phyloP scores from a whole-genome alignment of 2,797 vertebrate genomes.

The Chromobotia macracanthus region DNA sequence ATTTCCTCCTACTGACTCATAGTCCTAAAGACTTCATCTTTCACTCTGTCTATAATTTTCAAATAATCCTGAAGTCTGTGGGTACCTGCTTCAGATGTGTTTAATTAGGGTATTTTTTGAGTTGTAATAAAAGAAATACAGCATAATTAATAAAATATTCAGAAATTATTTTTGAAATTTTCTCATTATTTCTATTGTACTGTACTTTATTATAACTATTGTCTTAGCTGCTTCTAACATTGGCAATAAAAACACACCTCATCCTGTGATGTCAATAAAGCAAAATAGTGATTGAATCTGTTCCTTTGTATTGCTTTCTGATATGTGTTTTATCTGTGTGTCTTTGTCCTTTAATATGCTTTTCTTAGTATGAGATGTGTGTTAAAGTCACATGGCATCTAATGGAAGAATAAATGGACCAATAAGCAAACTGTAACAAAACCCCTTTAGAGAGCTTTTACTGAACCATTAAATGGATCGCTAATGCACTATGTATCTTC shows the following conservation, averaged over 20 bases:
- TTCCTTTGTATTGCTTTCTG: not conserved
- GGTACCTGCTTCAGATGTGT: no score
- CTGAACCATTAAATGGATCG: conserved; percentile 49
- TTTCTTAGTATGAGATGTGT: conserved; percentile 10
- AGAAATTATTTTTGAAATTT: no score
- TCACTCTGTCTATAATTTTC: no score
- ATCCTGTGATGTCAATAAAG: no score
- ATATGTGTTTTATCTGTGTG: not conserved
- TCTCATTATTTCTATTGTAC: not conserved
- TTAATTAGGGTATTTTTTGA: no score
- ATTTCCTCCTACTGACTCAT: no score
- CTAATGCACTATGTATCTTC: conserved; percentile 52
- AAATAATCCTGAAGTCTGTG: no score
- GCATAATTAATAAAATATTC: no score
- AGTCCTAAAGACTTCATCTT: no score
- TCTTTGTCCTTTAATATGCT: conserved; percentile 19
- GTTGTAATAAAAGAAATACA: no score
- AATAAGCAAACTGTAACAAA: conserved; percentile 52
- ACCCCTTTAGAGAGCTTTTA: conserved; percentile 50
- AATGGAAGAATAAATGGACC: conserved; percentile 43
- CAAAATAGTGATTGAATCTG: not conserved
- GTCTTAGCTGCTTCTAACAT: not conserved
- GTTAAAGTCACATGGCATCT: conserved; percentile 41
- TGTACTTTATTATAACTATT: no score
- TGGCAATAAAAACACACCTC: no score